phyloP scores from a whole-genome alignment of 2,113 vertebrate genomes.

The Siniperca knerii region DNA sequence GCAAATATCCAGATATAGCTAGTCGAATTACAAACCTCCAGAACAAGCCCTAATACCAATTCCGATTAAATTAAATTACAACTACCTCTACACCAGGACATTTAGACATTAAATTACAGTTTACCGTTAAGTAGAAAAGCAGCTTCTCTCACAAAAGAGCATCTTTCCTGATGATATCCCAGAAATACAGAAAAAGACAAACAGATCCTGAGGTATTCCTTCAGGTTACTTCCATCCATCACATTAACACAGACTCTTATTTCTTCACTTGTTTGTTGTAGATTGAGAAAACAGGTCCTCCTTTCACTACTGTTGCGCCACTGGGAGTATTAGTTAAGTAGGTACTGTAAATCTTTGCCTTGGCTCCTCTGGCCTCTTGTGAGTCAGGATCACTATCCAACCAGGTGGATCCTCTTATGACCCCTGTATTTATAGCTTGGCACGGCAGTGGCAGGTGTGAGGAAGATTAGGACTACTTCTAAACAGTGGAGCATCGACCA shows the following conservation, averaged over 20 bases:
- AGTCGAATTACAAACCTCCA: neutral
- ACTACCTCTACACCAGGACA: neutral
- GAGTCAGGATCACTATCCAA: slow-evolving; percentile 34
- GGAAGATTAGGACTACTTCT: slow-evolving; percentile 72
- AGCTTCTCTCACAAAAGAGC: neutral
- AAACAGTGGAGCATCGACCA: slow-evolving; percentile 27
- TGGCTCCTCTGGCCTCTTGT: neutral
- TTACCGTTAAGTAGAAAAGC: slow-evolving; percentile 15
- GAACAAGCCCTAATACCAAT: neutral
- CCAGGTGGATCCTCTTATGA: slow-evolving; percentile 64
- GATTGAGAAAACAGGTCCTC: neutral
- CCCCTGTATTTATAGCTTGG: slow-evolving; percentile 71
- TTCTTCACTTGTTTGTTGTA: neutral
- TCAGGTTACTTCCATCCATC: neutral
- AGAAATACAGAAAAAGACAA: neutral
- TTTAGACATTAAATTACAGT: neutral
- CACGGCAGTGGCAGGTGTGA: slow-evolving; percentile 67
- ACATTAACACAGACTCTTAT: neutral
- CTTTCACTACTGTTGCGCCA: slow-evolving; percentile 6
- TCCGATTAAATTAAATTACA: neutral
- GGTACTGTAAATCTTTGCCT: slow-evolving; percentile 16
- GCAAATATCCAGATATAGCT: neutral
- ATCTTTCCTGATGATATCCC: neutral
- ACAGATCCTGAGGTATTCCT: neutral
- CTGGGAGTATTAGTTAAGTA: slow-evolving; percentile 7